Base-by-base conservation (phyloP, 2,113 vertebrate species). In the Gobio gobio region DNA sequence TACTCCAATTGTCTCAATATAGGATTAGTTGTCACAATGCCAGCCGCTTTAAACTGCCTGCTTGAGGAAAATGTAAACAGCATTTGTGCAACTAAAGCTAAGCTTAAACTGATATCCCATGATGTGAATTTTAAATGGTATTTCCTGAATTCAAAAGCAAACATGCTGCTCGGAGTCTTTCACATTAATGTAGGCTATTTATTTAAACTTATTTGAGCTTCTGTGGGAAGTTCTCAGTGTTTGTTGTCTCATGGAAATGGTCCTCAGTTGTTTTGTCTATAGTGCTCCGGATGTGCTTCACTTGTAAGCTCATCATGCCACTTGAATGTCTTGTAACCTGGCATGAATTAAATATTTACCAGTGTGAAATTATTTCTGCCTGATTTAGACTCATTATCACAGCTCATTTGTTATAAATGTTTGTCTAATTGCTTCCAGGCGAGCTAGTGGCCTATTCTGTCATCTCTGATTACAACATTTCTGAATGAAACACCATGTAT, bases 101-200 rank as follows among this genome's bases (percentile, higher is more conserved):
- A 64, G 2, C 61, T 7, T 12, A 29, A 64, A 29, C 61, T 63
- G 12, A 26, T 63, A 64, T 14, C 12, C 63, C 26, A 64, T 18
- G 63, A 66, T 63, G 51, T 45, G 26, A 45, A 83, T 40, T 70
- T 70, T 36, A 3, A 58, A 76, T 0, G 56, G 56, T 12, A 85
- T 78, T 85, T 85, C 64, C 79, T 83, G 74, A 82, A 64, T 70
- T 33, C 49, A 76, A 29, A 82, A 24, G 18, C 3, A 61, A 40
- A 22, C 12, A 20, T 63, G 12, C 36, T 24, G 24, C 20, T 61
- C 10, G 6, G 4, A 72, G 40, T 70, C 24, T 80, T 66, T 78
- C 59, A 7, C 5, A 3, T 13, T 14, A 59, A 68, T 59, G 26
- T 54, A n/a, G n/a, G n/a, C n/a, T n/a, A 82, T 87, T 66, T 61